Conservation (phyloP, 2,888 invertebrate species). For the Polydrusus pterygomalis region DNA sequence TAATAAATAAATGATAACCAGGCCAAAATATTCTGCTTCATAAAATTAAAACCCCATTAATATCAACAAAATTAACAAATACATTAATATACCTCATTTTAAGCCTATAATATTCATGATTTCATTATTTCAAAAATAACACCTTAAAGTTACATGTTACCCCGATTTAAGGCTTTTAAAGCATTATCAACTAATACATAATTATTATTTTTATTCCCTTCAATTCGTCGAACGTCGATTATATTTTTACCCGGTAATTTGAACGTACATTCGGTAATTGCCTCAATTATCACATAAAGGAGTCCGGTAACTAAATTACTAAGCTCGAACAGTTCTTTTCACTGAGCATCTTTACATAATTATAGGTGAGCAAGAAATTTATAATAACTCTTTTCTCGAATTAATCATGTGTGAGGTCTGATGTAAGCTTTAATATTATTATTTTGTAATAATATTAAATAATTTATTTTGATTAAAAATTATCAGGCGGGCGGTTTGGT, state of each 20-base stretch:
- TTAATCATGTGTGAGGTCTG: slow-evolving; percentile 40
- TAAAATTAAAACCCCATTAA: too few relatives aligned
- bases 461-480: neutral
- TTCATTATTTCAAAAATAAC: neutral
- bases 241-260: slow-evolving; percentile 37
- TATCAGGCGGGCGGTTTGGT: neutral
- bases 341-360: slow-evolving; percentile 31
- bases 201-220: slow-evolving; percentile 24
- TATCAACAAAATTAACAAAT: too few relatives aligned
- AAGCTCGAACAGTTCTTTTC: slow-evolving; percentile 13
- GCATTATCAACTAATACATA: slow-evolving; percentile 1
- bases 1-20: too few relatives aligned
- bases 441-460: slow-evolving; percentile 29
- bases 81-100: too few relatives aligned
- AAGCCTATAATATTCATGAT: too few relatives aligned
- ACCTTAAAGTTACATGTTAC: neutral
- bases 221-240: slow-evolving; percentile 23
- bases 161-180: neutral
- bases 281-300: slow-evolving; percentile 41
- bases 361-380: slow-evolving; percentile 41
- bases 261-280: slow-evolving; percentile 37
- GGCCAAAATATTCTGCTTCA: too few relatives aligned
- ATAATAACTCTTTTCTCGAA: slow-evolving; percentile 39
- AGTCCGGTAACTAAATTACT: slow-evolving; percentile 39
- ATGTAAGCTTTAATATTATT: slow-evolving; percentile 23